Conservation (phyloP, 2,888 invertebrate species). For the Temnothorax ravouxi region DNA sequence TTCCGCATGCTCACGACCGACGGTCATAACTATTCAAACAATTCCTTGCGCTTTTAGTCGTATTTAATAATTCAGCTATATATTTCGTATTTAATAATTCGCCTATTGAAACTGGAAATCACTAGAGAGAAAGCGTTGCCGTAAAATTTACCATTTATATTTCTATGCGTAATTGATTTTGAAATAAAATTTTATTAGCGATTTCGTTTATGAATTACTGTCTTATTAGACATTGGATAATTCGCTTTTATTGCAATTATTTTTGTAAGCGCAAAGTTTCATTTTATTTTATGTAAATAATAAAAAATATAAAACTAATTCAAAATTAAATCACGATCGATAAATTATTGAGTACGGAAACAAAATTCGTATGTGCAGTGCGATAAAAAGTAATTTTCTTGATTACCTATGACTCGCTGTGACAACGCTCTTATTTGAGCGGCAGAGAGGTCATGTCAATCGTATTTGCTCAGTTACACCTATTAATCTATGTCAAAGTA, state of each 20-base stretch:
- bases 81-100: not conserved
- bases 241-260: not conserved
- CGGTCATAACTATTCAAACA: not conserved
- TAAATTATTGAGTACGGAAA: not conserved
- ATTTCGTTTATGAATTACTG: not conserved
- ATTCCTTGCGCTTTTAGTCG: not conserved
- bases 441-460: conserved; percentile 14
- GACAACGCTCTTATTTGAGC: conserved; percentile 15
- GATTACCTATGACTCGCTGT: not conserved
- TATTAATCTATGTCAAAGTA: conserved; percentile 27
- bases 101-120: not conserved
- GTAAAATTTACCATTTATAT: conserved; percentile 6
- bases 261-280: not conserved
- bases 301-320: not conserved
- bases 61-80: not conserved
- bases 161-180: not conserved
- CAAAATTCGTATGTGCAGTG: not conserved
- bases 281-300: not conserved
- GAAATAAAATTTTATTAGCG: conserved; percentile 8
- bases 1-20: not conserved
- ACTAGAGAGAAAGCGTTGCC: not conserved
- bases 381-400: not conserved
- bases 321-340: not conserved
- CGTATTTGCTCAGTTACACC: conserved; percentile 22
- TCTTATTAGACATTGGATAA: not conserved